Percentiles rank a stretch among this genome's conserved stretches.
Evolutionary conservation across 2,113 vertebrate species (phyloP).

Genomic region (Oncorhynchus clarkii): DNA sequence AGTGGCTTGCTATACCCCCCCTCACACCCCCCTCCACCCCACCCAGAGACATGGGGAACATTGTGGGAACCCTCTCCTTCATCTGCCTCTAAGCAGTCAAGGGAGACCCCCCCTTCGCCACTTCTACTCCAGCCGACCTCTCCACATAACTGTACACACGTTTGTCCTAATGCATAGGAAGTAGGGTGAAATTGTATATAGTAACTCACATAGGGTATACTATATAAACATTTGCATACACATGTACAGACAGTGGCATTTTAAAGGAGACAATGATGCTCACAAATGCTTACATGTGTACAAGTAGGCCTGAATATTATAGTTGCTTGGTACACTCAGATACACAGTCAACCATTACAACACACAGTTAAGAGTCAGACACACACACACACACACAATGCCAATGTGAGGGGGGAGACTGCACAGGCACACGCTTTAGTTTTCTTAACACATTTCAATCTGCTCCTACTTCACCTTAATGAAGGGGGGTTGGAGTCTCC

Average conservation of each 20-base stretch:
- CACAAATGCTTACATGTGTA: slow-evolving; percentile 9
- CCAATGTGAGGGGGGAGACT: slow-evolving; percentile 18
- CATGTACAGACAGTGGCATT: slow-evolving; percentile 1
- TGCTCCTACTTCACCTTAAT: slow-evolving; percentile 71
- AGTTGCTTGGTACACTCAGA: background rate
- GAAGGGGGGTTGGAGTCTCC: slow-evolving; percentile 58
- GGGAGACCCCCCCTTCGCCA: too few relatives aligned
- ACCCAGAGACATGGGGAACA: slow-evolving; percentile 41
- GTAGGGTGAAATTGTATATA: background rate
- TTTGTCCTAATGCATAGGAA: too few relatives aligned
- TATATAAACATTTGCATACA: slow-evolving; percentile 4
- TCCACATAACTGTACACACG: too few relatives aligned
- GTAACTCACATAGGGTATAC: background rate
- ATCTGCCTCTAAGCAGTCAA: background rate
- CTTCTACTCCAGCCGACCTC: too few relatives aligned
- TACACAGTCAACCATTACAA: background rate
- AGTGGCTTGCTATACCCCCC: slow-evolving; percentile 69
- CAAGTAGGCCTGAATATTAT: background rate
- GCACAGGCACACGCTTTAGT: slow-evolving; percentile 14
- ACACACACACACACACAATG: slow-evolving; percentile 31
- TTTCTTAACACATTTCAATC: slow-evolving; percentile 68
- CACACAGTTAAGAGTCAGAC: slow-evolving; percentile 14
- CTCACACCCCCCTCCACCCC: slow-evolving; percentile 11
- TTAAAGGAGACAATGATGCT: background rate
- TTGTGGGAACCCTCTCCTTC: slow-evolving; percentile 42